These are phyloP conservation scores for Smithornis capensis DNA, from an alignment of 2,113 vertebrate genomes.

Conservation along the genomic window DNA sequence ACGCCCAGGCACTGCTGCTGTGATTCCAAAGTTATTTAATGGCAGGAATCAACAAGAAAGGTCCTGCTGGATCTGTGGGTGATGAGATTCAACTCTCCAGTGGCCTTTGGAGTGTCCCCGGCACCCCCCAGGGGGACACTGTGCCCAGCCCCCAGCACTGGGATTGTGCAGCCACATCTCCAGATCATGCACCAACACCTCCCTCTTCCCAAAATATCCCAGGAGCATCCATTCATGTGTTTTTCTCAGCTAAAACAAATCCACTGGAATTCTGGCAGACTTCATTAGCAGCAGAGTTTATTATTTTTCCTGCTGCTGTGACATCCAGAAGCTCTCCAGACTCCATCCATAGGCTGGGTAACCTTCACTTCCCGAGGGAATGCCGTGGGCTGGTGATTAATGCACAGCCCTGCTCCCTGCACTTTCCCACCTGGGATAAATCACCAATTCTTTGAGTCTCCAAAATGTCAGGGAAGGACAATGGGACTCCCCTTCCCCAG, in stretches of 20 bases:
- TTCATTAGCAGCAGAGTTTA: neutral
- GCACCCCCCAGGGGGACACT: no score
- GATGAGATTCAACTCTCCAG: neutral
- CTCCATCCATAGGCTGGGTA: neutral
- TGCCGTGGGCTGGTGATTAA: neutral
- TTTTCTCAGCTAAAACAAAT: neutral
- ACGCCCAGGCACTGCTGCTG: neutral
- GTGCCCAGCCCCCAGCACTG: neutral
- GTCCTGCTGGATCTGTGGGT: neutral
- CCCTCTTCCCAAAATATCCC: neutral
- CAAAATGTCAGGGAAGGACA: neutral
- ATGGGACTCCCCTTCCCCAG: neutral
- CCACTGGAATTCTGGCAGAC: neutral
- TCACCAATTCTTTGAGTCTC: neutral
- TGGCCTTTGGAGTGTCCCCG: neutral
- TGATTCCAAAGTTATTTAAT: neutral
- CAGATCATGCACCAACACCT: neutral
- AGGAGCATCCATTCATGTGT: accelerated
- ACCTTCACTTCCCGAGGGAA: neutral
- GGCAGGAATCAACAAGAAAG: neutral
- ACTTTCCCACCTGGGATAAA: neutral
- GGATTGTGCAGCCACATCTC: neutral
- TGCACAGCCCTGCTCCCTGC: neutral
- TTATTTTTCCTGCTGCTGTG: neutral
- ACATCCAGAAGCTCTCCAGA: neutral